Percentiles rank a stretch among this genome's conserved stretches.
These are phyloP conservation scores for Turdus rufiventris DNA, from an alignment of 2,113 vertebrate species.

Conservation along the genomic window DNA sequence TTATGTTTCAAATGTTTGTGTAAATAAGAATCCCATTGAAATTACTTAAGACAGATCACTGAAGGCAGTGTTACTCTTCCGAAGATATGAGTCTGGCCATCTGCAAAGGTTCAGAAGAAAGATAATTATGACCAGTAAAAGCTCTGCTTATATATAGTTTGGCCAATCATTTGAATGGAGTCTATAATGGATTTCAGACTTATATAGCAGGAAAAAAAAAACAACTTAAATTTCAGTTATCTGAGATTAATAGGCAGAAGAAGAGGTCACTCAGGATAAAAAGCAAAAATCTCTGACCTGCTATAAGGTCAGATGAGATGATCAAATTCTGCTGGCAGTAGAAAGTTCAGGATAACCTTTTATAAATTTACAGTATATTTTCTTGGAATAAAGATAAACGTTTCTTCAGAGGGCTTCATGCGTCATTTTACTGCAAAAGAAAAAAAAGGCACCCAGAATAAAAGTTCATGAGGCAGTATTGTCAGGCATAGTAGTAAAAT, in stretches of 20 bases:
- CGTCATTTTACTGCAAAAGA: neutral
- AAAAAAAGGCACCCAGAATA: neutral
- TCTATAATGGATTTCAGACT: neutral
- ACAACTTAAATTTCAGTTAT: neutral
- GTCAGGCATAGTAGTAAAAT: slow-evolving; percentile 35
- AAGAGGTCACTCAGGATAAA: neutral
- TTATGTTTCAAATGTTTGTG: neutral
- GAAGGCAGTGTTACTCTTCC: neutral
- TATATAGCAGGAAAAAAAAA: neutral
- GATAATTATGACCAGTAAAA: neutral
- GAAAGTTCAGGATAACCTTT: neutral
- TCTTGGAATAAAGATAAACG: neutral
- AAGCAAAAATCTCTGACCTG: neutral
- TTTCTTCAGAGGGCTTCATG: neutral
- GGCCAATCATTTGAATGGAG: neutral
- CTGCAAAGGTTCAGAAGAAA: neutral
- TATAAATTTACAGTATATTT: neutral
- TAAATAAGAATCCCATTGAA: neutral
- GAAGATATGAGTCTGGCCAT: neutral
- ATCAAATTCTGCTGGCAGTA: neutral
- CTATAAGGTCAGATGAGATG: neutral
- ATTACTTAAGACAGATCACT: neutral
- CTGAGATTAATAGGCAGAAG: neutral
- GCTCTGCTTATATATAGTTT: neutral
- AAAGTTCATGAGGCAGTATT: slow-evolving; percentile 35